Evolutionary conservation across 2,797 vertebrate genomes (phyloP).

Genomic region (Craterocephalus amniculus): DNA sequence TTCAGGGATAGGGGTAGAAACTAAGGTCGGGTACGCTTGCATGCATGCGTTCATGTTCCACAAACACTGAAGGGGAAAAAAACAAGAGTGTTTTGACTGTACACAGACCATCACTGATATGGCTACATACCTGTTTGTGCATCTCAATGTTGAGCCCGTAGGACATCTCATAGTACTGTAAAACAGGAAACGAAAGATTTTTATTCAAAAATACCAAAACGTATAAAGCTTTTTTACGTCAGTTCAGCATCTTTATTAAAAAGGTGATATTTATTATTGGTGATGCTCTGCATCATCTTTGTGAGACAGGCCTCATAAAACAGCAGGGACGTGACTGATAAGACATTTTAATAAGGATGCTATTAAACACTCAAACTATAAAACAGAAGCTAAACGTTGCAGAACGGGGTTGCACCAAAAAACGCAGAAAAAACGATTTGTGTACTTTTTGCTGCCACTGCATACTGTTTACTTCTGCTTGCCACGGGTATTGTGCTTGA

Average conservation of each 20-base stretch:
- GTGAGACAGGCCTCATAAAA: conserved; percentile 6
- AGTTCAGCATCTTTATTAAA: not conserved
- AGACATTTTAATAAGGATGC: conserved; percentile 7
- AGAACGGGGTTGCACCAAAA: conserved; percentile 2
- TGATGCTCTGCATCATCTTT: not conserved
- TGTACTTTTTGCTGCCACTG: conserved; percentile 21
- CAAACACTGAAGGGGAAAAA: conserved; percentile 32
- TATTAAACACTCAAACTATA: conserved; percentile 20
- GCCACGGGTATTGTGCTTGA: conserved; percentile 13
- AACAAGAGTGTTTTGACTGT: conserved; percentile 52
- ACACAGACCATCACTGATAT: conserved; percentile 51
- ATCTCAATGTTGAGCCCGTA: conserved; percentile 99
- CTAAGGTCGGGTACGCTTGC: conserved; percentile 64
- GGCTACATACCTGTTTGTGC: conserved; percentile 97
- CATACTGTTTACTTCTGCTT: conserved; percentile 28
- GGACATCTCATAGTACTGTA: conserved; percentile 98
- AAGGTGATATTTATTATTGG: not conserved
- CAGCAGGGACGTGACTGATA: not conserved
- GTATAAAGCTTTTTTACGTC: no score
- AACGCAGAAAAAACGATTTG: conserved; percentile 29
- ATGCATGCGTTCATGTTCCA: conserved; percentile 53
- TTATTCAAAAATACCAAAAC: not conserved
- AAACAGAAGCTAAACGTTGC: conserved; percentile 7
- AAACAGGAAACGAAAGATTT: conserved; percentile 33
- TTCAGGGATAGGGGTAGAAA: conserved; percentile 69